Conservation (phyloP, 1,140 invertebrate genomes). For the Callitettix versicolor region DNA sequence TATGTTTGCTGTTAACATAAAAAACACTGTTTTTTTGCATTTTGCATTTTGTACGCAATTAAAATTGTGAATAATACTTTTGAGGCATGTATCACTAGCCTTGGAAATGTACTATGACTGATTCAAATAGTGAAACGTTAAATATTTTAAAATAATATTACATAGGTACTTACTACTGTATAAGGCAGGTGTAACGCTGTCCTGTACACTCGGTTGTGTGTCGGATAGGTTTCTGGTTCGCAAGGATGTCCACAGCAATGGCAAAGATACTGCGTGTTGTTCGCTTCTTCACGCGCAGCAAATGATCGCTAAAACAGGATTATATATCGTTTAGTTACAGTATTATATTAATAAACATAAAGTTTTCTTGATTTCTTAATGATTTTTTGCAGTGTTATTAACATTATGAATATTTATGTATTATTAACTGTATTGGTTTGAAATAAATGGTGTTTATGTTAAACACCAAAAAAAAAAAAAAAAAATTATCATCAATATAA, state of each 20-base stretch:
- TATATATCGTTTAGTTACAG: not conserved
- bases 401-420: not conserved
- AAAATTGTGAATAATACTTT: no score
- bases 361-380: not conserved
- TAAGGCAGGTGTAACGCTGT: constrained; percentile 23
- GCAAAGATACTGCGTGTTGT: not conserved
- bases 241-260: not conserved
- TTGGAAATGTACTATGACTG: no score
- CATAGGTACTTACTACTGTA: constrained; percentile 16
- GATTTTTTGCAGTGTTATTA: not conserved
- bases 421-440: not conserved
- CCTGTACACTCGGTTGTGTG: constrained; percentile 15
- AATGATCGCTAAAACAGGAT: not conserved
- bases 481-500: not conserved
- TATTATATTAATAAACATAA: not conserved
- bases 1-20: no score
- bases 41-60: no score
- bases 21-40: no score
- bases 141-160: not conserved
- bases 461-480: not conserved
- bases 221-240: not conserved
- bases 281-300: not conserved
- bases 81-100: no score
- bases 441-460: not conserved
- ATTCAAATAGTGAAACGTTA: no score